Evolutionary conservation across 2,797 vertebrate species (phyloP).

Genomic region (Gorsachius magnificus): DNA sequence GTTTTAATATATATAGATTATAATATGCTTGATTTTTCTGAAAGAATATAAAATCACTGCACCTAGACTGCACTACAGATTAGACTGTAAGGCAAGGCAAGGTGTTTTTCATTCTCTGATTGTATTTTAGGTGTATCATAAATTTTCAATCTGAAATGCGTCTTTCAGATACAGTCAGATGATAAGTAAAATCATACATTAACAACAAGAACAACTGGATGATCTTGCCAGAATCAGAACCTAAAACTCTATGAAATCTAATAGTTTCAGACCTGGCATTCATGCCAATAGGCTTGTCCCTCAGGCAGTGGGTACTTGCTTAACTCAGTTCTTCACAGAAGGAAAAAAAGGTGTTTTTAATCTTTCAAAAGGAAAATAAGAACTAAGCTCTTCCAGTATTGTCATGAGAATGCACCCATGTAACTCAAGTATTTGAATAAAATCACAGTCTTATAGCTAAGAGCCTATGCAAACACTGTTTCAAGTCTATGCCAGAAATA

Average conservation of each 20-base stretch:
- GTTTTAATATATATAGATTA: neutral
- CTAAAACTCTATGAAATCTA: neutral
- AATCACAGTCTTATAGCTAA: conserved; percentile 24
- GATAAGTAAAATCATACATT: neutral
- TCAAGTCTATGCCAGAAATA: conserved; percentile 64
- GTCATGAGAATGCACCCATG: neutral
- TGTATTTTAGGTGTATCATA: neutral
- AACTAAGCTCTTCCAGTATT: neutral
- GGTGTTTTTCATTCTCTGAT: neutral
- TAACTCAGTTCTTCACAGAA: neutral
- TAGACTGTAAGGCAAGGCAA: neutral
- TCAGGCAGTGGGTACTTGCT: neutral
- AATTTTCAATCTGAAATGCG: neutral
- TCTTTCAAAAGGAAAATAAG: neutral
- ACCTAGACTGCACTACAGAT: neutral
- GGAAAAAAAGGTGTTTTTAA: neutral
- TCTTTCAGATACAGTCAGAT: neutral
- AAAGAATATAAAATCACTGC: neutral
- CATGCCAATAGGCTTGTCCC: neutral
- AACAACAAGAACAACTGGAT: neutral
- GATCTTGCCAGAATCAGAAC: neutral
- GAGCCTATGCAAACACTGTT: conserved; percentile 59
- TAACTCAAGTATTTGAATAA: neutral
- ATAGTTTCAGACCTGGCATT: neutral
- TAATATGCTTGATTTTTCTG: neutral